Conservation (phyloP, 2,888 invertebrate genomes). For the Harpalus rubripes region DNA sequence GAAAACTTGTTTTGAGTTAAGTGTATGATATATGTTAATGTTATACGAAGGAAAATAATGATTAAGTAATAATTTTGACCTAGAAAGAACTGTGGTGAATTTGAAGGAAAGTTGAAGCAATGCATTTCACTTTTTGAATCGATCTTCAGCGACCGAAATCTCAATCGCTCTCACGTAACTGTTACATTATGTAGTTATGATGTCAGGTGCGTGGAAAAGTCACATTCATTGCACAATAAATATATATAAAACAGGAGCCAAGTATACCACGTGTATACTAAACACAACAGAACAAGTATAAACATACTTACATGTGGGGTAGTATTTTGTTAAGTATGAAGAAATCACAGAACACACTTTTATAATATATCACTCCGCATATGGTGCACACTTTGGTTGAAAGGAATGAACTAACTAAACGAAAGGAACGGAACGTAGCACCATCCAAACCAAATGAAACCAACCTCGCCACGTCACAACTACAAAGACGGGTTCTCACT, state of each 20-base stretch:
- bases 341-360: constrained; percentile 20
- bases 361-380: background rate
- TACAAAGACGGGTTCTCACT: constrained; percentile 6
- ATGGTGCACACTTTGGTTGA: background rate
- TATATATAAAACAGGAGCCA: background rate
- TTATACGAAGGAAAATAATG: background rate
- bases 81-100: constrained; percentile 21
- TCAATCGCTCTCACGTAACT: constrained; percentile 23
- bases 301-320: background rate
- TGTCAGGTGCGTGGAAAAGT: background rate
- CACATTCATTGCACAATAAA: no score
- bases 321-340: background rate
- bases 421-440: background rate
- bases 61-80: constrained; percentile 6
- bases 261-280: background rate
- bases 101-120: constrained; percentile 46
- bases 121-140: constrained; percentile 61
- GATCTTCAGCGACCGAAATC: constrained; percentile 45
- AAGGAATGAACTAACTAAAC: constrained; percentile 1
- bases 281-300: background rate
- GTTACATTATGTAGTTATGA: constrained; percentile 9
- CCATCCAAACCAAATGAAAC: background rate
- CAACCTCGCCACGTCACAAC: constrained; percentile 20
- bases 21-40: background rate
- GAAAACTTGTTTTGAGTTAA: background rate